Base-by-base conservation (phyloP, 1,140 invertebrate genomes). In the Oryzaephilus surinamensis region DNA sequence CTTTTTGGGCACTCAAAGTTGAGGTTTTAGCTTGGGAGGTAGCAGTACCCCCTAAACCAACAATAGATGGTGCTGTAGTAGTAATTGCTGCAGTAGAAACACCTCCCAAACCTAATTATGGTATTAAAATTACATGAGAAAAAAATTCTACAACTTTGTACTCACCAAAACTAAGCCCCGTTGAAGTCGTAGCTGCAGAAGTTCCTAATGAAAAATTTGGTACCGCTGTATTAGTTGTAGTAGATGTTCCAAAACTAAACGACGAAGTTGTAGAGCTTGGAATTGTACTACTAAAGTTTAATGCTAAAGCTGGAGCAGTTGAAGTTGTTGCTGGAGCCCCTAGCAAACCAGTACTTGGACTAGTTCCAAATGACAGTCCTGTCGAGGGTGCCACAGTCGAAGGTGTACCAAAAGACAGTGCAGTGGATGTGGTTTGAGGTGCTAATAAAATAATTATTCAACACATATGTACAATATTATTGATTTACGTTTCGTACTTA, bases 41-140 rank as follows among this genome's bases (percentile, higher is more conserved):
- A 19, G 73, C 75, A 19, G 79, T 59, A 10, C 78, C 79, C 4
- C 80, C 79, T 2, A 83, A 59, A 5, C 79, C 79, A 3, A 70
- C 55, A 31, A 32, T 49, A 14, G 55, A 51, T 21, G 56, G 40
- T 12, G 61, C 47, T 16, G 62, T 45, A 4, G 51, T 54, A 34
- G 60, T 62, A 6, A 51, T 33, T 13, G 52, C 45, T 36, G 32
- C 27, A 27, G 26, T 11, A 18, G 42, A 35, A 23, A 10, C 16
- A 20, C 16, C 20, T 10, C 24, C 32, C 26, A 38, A 27, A 30
- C 34, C 23, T 24, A 24, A 6, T 6, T 21, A 6, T 6, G 20
- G 10, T 6, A 21, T 21, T 21, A 6, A 6, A 6, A 6, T 21
- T 6, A 21, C 20, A n/a, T n/a, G n/a, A n/a, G n/a, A n/a, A n/a